Evolutionary conservation across 2,113 vertebrate species (phyloP).

Genomic region (Alligator sinensis): DNA sequence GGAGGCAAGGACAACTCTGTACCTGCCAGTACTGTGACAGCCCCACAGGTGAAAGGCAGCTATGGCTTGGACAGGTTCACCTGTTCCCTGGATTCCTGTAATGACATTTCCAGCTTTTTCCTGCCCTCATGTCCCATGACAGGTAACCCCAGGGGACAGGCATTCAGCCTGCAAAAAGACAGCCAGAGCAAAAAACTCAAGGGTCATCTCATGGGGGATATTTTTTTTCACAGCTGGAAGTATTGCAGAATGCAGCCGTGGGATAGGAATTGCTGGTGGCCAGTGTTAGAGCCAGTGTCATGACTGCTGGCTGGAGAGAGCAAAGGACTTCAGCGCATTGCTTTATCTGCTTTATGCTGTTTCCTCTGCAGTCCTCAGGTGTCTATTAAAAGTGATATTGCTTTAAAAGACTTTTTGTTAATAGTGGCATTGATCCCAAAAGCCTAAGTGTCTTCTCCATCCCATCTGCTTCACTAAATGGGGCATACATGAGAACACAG

Average conservation of each 20-base stretch:
- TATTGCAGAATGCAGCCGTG: neutral
- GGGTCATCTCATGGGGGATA: neutral
- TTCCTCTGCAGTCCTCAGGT: neutral
- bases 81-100: slow-evolving; percentile 46
- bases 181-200: neutral
- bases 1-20: neutral
- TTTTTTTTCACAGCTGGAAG: neutral
- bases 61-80: slow-evolving; percentile 31
- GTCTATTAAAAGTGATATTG: neutral
- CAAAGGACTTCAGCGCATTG: neutral
- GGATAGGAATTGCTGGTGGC: neutral
- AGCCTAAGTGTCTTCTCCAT: slow-evolving; percentile 36
- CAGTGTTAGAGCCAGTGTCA: neutral
- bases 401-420: slow-evolving; percentile 22
- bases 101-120: neutral
- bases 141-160: neutral
- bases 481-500: neutral
- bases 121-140: neutral
- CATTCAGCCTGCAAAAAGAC: neutral
- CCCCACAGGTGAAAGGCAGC: slow-evolving; percentile 27
- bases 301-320: neutral
- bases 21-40: slow-evolving; percentile 1
- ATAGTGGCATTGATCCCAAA: too few species aligned
- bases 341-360: neutral
- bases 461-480: slow-evolving; percentile 40